These are phyloP conservation scores for Pangasius djambal DNA, from an alignment of 2,797 vertebrate species.

Conservation along the genomic window DNA sequence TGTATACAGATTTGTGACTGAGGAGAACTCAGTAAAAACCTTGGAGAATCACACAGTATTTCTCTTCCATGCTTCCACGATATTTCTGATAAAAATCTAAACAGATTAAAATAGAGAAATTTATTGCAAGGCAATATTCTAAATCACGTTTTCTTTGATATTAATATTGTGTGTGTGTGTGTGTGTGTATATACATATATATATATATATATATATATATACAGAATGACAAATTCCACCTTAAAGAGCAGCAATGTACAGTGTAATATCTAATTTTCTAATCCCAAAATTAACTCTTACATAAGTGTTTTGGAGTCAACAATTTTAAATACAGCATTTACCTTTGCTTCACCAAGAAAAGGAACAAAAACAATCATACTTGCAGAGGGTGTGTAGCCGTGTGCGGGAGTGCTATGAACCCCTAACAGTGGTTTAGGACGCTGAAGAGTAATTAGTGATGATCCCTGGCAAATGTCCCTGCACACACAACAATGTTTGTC, in stretches of 20 bases:
- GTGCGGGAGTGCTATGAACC: constrained; percentile 14
- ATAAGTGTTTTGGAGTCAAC: not conserved
- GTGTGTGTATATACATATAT: no score
- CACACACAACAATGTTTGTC: not conserved
- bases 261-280: not conserved
- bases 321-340: not conserved
- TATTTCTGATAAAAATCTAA: not conserved
- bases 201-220: no score
- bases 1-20: not conserved
- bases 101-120: not conserved
- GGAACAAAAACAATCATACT: not conserved
- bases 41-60: not conserved
- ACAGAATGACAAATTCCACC: not conserved
- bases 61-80: not conserved
- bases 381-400: not conserved
- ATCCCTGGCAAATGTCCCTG: constrained; percentile 1
- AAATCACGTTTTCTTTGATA: not conserved
- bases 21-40: not conserved
- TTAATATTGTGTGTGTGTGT: not conserved
- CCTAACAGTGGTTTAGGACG: constrained; percentile 35
- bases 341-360: not conserved
- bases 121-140: not conserved
- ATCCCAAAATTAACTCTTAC: not conserved
- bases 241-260: not conserved
- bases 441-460: constrained; percentile 20